These are phyloP conservation scores for Lathronympha strigana DNA, from an alignment of 2,888 invertebrate genomes.

Conservation along the genomic window DNA sequence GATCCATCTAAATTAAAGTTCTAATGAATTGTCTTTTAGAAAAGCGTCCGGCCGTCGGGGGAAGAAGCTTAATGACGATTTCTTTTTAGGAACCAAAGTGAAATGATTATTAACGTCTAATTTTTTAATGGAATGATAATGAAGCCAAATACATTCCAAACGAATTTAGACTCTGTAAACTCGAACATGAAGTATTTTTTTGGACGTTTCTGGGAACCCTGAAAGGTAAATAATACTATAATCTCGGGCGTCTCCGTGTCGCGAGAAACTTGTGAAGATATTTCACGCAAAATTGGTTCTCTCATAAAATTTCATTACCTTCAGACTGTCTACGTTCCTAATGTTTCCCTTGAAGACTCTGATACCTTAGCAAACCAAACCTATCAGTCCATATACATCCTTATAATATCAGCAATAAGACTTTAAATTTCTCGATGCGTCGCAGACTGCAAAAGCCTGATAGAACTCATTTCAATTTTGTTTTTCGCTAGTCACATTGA, in stretches of 20 bases:
- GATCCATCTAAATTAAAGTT: slow-evolving; percentile 51
- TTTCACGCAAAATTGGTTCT: slow-evolving; percentile 39
- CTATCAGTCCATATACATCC: slow-evolving; percentile 7
- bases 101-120: slow-evolving; percentile 22
- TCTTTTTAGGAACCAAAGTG: slow-evolving; percentile 12
- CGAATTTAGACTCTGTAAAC: not conserved
- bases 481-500: slow-evolving; percentile 15
- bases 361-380: slow-evolving; percentile 5
- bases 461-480: slow-evolving; percentile 19
- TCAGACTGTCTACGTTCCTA: slow-evolving; percentile 38
- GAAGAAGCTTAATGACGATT: slow-evolving; percentile 23
- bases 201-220: not conserved
- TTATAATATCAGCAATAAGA: not conserved
- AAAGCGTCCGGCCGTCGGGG: slow-evolving; percentile 27
- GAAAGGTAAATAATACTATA: slow-evolving; percentile 17
- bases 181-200: not conserved
- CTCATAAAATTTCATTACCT: slow-evolving; percentile 42
- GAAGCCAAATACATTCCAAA: not conserved
- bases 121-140: slow-evolving; percentile 25
- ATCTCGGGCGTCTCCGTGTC: slow-evolving; percentile 34
- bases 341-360: slow-evolving; percentile 26
- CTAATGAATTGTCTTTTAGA: slow-evolving; percentile 37
- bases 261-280: slow-evolving; percentile 34
- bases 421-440: not conserved
- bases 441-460: not conserved